Conservation (phyloP, 2,113 vertebrate genomes). For the Pomatostomus ruficeps region DNA sequence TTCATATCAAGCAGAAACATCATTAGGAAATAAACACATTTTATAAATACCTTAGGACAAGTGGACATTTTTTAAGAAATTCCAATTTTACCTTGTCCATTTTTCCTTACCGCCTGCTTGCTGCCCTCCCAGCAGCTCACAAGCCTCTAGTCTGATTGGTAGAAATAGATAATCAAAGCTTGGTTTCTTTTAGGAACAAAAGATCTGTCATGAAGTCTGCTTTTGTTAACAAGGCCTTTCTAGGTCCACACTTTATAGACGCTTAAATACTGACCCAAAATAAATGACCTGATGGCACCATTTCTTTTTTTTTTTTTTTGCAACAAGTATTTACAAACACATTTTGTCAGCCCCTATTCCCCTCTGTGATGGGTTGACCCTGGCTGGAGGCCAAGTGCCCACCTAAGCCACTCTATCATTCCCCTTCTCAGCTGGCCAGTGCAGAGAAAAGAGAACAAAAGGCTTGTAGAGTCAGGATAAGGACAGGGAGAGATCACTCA, state of each 20-base stretch:
- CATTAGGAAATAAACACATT: not conserved
- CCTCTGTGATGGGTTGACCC: too few species aligned
- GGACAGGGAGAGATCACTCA: not conserved
- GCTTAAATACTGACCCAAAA: not conserved
- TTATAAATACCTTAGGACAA: not conserved
- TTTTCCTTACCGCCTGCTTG: not conserved
- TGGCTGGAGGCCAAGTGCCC: not conserved
- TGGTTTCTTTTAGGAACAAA: not conserved
- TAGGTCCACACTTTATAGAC: not conserved
- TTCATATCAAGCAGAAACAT: not conserved
- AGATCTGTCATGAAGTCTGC: not conserved
- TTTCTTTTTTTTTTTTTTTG: not conserved
- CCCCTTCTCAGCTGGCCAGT: not conserved
- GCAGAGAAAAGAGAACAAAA: not conserved
- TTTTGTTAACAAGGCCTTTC: not conserved
- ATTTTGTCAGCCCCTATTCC: not conserved
- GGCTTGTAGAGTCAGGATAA: not conserved
- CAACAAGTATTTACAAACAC: not conserved
- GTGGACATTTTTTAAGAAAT: not conserved
- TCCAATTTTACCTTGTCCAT: not conserved
- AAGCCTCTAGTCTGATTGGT: not conserved
- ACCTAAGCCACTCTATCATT: not conserved
- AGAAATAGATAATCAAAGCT: not conserved
- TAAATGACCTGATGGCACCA: not conserved
- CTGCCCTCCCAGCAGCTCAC: not conserved